Conservation (phyloP, 2,888 invertebrate genomes). For the Spialia ferax region DNA sequence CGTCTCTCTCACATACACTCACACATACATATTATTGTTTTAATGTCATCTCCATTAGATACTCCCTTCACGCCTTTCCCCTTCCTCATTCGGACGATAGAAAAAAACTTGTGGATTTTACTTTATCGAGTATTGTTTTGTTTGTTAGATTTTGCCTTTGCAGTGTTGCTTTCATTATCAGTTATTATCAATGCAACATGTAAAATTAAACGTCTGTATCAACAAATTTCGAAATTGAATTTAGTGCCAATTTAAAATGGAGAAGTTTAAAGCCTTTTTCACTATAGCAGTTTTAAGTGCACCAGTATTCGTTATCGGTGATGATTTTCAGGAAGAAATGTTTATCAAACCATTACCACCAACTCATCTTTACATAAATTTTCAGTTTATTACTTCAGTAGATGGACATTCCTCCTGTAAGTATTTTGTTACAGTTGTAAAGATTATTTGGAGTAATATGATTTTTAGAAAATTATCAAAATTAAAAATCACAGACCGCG, state of each 20-base stretch:
- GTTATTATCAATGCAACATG: too few species aligned
- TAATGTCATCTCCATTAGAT: too few species aligned
- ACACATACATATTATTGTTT: too few species aligned
- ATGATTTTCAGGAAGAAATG: slow-evolving; percentile 95
- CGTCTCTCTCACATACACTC: too few species aligned
- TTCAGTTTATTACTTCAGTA: slow-evolving; percentile 96
- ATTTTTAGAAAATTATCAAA: too few species aligned
- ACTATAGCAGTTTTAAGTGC: background rate
- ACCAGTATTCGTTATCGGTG: slow-evolving; percentile 65
- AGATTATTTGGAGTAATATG: background rate
- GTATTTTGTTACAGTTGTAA: slow-evolving; percentile 53
- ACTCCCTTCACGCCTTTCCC: too few species aligned
- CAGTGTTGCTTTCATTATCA: too few species aligned
- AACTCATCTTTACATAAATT: slow-evolving; percentile 95
- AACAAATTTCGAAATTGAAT: background rate
- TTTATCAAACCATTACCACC: slow-evolving; percentile 94
- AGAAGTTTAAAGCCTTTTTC: slow-evolving; percentile 10
- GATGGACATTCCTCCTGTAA: slow-evolving; percentile 88
- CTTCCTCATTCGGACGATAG: too few species aligned
- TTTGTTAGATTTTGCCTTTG: too few species aligned
- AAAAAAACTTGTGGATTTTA: too few species aligned
- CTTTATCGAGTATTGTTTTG: too few species aligned
- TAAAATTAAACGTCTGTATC: background rate
- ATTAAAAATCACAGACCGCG: too few species aligned
- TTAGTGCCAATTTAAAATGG: slow-evolving; percentile 3